Evolutionary conservation across 2,113 vertebrate genomes (phyloP).

Genomic region (Nothobranchius furzeri): DNA sequence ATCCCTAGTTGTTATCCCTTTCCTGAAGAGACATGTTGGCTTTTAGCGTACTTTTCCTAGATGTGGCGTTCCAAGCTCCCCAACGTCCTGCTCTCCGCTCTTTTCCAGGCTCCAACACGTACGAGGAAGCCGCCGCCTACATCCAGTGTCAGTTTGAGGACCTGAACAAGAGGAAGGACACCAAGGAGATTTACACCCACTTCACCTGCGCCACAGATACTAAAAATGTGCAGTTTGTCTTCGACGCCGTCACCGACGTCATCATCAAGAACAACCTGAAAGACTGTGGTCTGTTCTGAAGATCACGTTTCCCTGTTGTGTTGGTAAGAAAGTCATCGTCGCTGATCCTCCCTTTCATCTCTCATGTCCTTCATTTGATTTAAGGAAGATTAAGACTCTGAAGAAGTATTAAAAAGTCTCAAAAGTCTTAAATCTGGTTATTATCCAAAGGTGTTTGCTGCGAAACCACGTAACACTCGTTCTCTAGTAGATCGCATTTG

Average conservation of each 20-base stretch:
- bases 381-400: no score
- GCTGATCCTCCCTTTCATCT: no score
- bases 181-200: conserved; percentile 98
- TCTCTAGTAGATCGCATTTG: no score
- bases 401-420: no score
- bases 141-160: conserved; percentile 99
- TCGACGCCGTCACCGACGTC: conserved; percentile 98
- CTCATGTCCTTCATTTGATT: no score
- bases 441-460: no score
- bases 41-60: neutral
- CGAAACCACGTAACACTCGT: no score
- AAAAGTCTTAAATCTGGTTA: no score
- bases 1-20: no score
- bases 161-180: conserved; percentile 98
- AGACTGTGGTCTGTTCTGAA: conserved; percentile 97
- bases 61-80: neutral
- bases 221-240: conserved; percentile 99
- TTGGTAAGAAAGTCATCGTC: conserved; percentile 50
- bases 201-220: conserved; percentile 99
- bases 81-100: conserved; percentile 3
- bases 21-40: no score
- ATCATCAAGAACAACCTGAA: conserved; percentile 99
- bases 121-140: conserved; percentile 96
- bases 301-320: conserved; percentile 12
- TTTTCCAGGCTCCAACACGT: conserved; percentile 92